A percentile compares a stretch with the other conserved stretches of the same genome.
Evolutionary conservation across 1,140 invertebrate genomes (phyloP).

Genomic region (Dolichoris vasculosae): DNA sequence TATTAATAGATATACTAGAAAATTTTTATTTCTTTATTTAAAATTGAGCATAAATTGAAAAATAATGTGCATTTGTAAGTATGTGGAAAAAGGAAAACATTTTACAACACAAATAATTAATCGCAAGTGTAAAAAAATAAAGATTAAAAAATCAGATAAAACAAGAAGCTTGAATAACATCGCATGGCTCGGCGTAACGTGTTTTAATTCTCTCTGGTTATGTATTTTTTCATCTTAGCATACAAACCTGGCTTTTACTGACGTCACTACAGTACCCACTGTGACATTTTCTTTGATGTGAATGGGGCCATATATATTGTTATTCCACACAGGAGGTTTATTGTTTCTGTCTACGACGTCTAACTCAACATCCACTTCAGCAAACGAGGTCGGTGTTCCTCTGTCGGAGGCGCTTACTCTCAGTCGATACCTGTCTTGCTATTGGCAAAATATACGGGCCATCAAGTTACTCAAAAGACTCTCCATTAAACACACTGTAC

Average conservation of each 20-base stretch:
- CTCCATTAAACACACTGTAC: slow-evolving; percentile 59
- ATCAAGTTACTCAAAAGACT: slow-evolving; percentile 72
- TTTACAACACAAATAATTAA: too few relatives aligned
- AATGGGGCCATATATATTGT: slow-evolving; percentile 94
- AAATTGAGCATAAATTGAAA: too few relatives aligned
- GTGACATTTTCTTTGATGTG: slow-evolving; percentile 98
- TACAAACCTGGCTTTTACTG: slow-evolving; percentile 98
- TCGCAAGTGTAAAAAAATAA: not conserved
- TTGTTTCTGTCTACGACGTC: slow-evolving; percentile 98
- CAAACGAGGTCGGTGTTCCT: slow-evolving; percentile 89
- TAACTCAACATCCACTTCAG: slow-evolving; percentile 96
- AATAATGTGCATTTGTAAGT: too few relatives aligned
- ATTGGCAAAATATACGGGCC: slow-evolving; percentile 78
- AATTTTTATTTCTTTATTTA: too few relatives aligned
- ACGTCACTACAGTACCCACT: slow-evolving; percentile 96
- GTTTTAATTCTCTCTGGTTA: slow-evolving; percentile 59
- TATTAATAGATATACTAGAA: too few relatives aligned
- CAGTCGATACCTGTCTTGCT: slow-evolving; percentile 96
- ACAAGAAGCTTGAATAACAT: slow-evolving; percentile 28
- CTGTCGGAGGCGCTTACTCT: slow-evolving; percentile 94
- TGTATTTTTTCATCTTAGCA: slow-evolving; percentile 75
- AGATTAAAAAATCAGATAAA: not conserved
- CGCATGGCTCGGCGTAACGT: slow-evolving; percentile 68
- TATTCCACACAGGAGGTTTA: slow-evolving; percentile 97
- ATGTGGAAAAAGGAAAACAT: too few relatives aligned